phyloP scores from a whole-genome alignment of 2,113 vertebrate genomes.

The Notarius quadriscutis region DNA sequence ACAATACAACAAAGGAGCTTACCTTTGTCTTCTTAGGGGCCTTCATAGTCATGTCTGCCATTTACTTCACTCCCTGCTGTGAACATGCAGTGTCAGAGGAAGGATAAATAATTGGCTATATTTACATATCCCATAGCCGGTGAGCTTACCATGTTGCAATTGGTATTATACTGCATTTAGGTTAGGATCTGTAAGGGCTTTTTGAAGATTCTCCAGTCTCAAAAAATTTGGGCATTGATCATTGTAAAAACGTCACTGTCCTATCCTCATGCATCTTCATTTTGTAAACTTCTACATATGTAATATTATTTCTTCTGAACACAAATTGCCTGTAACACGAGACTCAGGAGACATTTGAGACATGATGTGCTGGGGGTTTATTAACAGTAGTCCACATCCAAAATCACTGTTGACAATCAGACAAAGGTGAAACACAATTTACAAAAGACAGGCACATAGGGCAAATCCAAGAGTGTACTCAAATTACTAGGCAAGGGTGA shows the following conservation, averaged over 20 bases:
- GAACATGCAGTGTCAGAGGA: too few species aligned
- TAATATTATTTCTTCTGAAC: background rate
- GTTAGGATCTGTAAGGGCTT: too few species aligned
- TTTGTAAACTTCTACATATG: background rate
- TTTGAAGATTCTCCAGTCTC: too few species aligned
- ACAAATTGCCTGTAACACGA: background rate
- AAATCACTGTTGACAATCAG: background rate
- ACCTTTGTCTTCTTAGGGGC: background rate
- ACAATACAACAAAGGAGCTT: background rate
- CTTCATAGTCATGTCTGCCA: background rate
- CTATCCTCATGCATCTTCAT: too few species aligned
- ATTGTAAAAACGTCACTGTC: background rate
- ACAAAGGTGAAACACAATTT: background rate
- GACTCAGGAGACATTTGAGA: background rate
- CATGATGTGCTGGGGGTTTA: background rate
- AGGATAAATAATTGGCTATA: too few species aligned
- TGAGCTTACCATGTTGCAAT: too few species aligned
- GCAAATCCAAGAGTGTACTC: background rate
- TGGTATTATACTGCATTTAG: too few species aligned
- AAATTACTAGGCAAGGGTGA: background rate
- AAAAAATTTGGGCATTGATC: too few species aligned
- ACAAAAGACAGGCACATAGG: background rate
- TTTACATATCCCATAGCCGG: too few species aligned
- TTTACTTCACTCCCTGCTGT: background rate
- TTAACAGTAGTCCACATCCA: background rate